Base-by-base conservation (phyloP, 2,797 vertebrate species). In the Danio albolineatus region DNA sequence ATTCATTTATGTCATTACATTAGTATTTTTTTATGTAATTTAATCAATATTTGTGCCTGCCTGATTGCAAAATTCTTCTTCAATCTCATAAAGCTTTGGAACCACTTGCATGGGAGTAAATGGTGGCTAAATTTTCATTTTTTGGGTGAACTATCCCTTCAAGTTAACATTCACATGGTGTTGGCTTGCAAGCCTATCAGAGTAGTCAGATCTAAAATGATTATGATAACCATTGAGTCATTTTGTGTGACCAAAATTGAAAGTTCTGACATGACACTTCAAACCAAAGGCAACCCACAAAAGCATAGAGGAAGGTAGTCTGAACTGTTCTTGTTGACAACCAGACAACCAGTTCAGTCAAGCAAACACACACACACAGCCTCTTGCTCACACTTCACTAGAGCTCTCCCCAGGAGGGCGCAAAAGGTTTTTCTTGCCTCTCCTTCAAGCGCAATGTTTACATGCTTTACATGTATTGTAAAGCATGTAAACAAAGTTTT, bases 341-440 rank as follows among this genome's bases (percentile, higher is more conserved):
- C 16, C 28, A 49, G 36, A 59, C 17, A 76, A 39, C 10, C 12
- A 67, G 2, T 10, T 28, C n/a, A 38, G 57, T 28, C 21, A 54
- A 49, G 75, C 67, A 81, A 51, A 64, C 53, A 77, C 9, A 69
- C n/a, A n/a, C n/a, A 38, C 16, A 70, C 51, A 74, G 19, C 44
- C 39, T 59, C 19, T 28, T 38, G 17, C 48, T 57, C 61, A 75
- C 66, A 76, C 38, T 51, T 38, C 48, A 39, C 69, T 39, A 54
- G 28, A 21, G 28, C 44, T 28, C 51, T 16, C 71, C 69, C 64
- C 57, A 36, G 44, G 48, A 84, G 73, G 56, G 69, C 74, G 77
- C 17, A 48, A 38, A 62, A 66, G 66, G 16, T 61, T 75, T 46
- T 73, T 69, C 57, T 65, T 59, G 66, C 48, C 51, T 73, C 53